Evolutionary conservation across 35 echinoderm and acorn worm species (phyloP), one percentile per base, ranked within the genome.

Genomic region (Apostichopus parvimensis): DNA sequence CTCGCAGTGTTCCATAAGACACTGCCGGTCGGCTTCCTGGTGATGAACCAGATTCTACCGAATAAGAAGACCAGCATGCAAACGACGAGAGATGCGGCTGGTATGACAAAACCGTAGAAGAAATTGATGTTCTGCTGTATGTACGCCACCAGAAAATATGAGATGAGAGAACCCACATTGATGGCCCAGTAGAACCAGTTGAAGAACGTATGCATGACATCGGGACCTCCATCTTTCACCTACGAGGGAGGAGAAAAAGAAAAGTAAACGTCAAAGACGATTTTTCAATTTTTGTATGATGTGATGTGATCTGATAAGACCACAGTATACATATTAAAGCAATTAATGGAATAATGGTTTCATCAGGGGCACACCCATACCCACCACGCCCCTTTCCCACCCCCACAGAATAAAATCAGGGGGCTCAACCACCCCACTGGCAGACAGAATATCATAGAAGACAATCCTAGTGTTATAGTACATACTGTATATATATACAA

Each of bases 101-200:
- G 82, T 12, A 92, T 82, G 14, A 96, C 6, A 72, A 93, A 94
- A 17, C 97, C 97, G 21, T 8, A 70, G 79, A 90, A 99, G 89
- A 99, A 99, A 54, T 82, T 89, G 0, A 91, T 77, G 79, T 96
- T 96, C 45, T 99, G 97, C 68, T 99, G 97, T 6, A 99, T 75
- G 86, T 83, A 93, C 6, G 95, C 83, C 21, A 99, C 81, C 18
- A 72, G 79, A 3, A 53, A 80, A 18, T 94, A 57, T 3, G 94
- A 93, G 6, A 99, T 21, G 4, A 96, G 87, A 28, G 97, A 94
- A 12, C 97, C 97, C 6, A 96, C 87, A 17, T 99, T 99, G 54
- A 96, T 96, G 61, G 97, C 93, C 97, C 97, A 99, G 93, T 99
- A 99, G 58, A 91, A 99, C 97, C 97, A 99, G 53, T 99, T 96